Conservation (phyloP, 2,888 invertebrate species). For the Limnephilus lunatus region DNA sequence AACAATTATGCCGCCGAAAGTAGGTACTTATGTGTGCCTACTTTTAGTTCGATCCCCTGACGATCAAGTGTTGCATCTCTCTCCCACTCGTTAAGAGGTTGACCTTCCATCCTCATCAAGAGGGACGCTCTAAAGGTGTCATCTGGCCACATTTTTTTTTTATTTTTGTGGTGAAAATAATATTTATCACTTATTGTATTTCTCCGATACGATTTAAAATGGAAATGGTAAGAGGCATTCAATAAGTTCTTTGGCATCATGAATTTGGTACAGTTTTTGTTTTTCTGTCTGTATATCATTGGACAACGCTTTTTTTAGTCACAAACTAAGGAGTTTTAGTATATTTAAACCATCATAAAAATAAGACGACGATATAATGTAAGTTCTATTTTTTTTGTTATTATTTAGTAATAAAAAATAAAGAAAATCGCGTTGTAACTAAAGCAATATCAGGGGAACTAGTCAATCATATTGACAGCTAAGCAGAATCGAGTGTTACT, state of each 20-base stretch:
- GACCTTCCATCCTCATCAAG: conserved; percentile 25
- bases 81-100: neutral
- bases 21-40: neutral
- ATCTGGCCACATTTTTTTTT: neutral
- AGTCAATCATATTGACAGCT: neutral
- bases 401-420: too few species aligned
- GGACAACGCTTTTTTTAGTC: too few species aligned
- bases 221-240: neutral
- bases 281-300: too few species aligned
- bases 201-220: neutral
- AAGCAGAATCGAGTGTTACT: neutral
- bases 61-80: conserved; percentile 7
- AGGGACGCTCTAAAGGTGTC: neutral
- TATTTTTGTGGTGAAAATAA: neutral
- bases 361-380: too few species aligned
- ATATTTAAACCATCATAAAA: too few species aligned
- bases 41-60: conserved; percentile 4
- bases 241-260: neutral
- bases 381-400: too few species aligned
- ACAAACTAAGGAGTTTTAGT: too few species aligned
- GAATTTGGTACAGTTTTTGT: too few species aligned
- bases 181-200: conserved; percentile 2
- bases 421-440: too few species aligned
- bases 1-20: neutral
- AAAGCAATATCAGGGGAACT: too few species aligned